Percentiles rank a stretch among this genome's conserved stretches.
Evolutionary conservation across 2,888 invertebrate species (phyloP).

Genomic region (Diarsia mendica): DNA sequence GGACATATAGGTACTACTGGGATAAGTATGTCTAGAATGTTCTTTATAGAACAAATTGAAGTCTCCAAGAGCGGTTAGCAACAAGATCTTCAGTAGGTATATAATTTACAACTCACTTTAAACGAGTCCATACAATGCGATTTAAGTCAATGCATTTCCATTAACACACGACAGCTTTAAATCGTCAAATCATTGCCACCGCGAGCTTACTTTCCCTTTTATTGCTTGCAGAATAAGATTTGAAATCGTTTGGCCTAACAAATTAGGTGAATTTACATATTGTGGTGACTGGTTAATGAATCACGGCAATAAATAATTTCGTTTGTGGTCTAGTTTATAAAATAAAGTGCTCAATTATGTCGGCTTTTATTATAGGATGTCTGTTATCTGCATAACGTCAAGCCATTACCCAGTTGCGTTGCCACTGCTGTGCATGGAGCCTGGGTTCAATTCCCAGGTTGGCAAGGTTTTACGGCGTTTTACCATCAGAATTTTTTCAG

Average conservation of each 20-base stretch:
- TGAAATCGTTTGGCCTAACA: constrained; percentile 9
- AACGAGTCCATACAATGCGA: background rate
- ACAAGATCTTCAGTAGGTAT: constrained; percentile 33
- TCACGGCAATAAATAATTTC: constrained; percentile 13
- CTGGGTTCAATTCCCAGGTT: too few species aligned
- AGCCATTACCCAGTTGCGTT: too few species aligned
- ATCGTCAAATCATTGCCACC: background rate
- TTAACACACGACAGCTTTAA: constrained; percentile 34
- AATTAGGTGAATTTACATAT: constrained; percentile 16
- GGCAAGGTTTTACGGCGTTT: too few species aligned
- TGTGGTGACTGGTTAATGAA: constrained; percentile 8
- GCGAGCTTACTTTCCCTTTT: constrained; percentile 1
- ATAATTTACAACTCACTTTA: constrained; percentile 25
- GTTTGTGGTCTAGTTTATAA: constrained; percentile 17
- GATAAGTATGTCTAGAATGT: background rate
- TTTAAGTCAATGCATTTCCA: constrained; percentile 34
- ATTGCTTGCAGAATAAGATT: background rate
- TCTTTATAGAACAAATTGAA: background rate
- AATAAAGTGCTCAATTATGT: constrained; percentile 6
- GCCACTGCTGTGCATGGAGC: too few species aligned
- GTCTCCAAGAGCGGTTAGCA: constrained; percentile 9
- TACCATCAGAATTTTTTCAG: too few species aligned
- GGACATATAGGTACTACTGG: too few species aligned
- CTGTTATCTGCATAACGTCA: background rate
- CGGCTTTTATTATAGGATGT: constrained; percentile 11